phyloP scores from a whole-genome alignment of 1,140 invertebrate genomes.

The Drosophila erecta region DNA sequence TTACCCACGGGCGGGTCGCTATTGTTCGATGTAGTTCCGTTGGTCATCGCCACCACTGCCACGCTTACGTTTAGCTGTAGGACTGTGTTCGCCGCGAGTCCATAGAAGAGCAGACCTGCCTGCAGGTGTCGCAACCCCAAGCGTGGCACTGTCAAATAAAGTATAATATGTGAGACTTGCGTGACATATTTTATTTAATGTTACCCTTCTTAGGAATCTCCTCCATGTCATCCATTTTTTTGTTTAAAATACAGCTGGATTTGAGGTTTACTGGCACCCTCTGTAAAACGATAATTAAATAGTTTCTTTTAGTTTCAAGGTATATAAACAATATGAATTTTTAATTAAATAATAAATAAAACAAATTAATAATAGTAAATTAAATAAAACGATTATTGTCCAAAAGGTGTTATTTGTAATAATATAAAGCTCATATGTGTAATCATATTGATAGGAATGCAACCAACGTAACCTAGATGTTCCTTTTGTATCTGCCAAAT shows the following conservation, averaged over 20 bases:
- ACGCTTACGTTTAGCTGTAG: conserved; percentile 89
- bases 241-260: conserved; percentile 3
- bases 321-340: too few relatives aligned
- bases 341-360: too few relatives aligned
- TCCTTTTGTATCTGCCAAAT: neutral
- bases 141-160: conserved; percentile 41
- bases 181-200: neutral
- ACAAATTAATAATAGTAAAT: too few relatives aligned
- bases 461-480: conserved; percentile 3
- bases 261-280: neutral
- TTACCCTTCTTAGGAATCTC: conserved; percentile 47
- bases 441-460: conserved; percentile 24
- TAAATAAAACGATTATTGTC: too few relatives aligned
- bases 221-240: conserved; percentile 38
- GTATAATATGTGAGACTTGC: neutral
- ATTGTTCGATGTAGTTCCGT: conserved; percentile 54
- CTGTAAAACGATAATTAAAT: neutral
- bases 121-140: conserved; percentile 89
- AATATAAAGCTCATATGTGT: too few relatives aligned
- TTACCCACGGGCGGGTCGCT: conserved; percentile 75
- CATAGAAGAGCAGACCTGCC: conserved; percentile 87
- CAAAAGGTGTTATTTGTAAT: too few relatives aligned
- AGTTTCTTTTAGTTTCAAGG: too few relatives aligned
- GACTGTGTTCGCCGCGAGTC: conserved; percentile 87
- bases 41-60: conserved; percentile 85